A percentile compares a stretch with the other conserved stretches of the same genome.
These are phyloP conservation scores for Drosophila paramelanica DNA, from an alignment of 2,888 invertebrate species.

Conservation along the genomic window DNA sequence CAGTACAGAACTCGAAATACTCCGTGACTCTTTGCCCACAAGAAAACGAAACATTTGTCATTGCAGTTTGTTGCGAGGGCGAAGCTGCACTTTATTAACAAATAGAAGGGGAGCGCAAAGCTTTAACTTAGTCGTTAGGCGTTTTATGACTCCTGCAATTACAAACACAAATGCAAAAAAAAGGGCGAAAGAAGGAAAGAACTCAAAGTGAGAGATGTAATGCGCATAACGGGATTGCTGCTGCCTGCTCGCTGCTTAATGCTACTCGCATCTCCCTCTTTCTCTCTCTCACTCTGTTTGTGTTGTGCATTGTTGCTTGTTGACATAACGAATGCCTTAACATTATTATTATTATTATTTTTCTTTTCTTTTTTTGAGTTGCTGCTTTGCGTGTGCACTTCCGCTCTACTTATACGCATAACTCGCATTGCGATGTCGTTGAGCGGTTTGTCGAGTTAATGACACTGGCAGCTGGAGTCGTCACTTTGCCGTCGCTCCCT, in stretches of 20 bases:
- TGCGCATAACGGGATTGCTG: constrained; percentile 61
- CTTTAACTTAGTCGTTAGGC: constrained; percentile 60
- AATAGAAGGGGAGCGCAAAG: constrained; percentile 8
- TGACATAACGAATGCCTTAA: constrained; percentile 79
- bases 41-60: constrained; percentile 61
- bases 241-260: background rate
- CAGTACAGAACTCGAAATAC: background rate
- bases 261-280: background rate
- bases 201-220: constrained; percentile 71
- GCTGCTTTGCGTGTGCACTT: constrained; percentile 51
- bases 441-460: constrained; percentile 79
- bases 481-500: constrained; percentile 14
- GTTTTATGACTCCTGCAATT: constrained; percentile 71
- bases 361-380: constrained; percentile 31
- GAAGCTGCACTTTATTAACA: constrained; percentile 70
- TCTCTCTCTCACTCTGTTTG: constrained; percentile 4
- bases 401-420: constrained; percentile 77
- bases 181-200: constrained; percentile 9
- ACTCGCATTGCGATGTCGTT: constrained; percentile 55
- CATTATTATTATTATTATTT: constrained; percentile 47
- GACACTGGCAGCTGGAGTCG: constrained; percentile 69
- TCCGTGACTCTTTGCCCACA: constrained; percentile 25
- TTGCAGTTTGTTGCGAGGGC: constrained; percentile 43
- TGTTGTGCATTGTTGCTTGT: constrained; percentile 67
- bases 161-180: constrained; percentile 55